Evolutionary conservation across 1,140 invertebrate genomes (phyloP), one percentile per base, ranked within the genome.

Genomic region (Pomacea maculata): DNA sequence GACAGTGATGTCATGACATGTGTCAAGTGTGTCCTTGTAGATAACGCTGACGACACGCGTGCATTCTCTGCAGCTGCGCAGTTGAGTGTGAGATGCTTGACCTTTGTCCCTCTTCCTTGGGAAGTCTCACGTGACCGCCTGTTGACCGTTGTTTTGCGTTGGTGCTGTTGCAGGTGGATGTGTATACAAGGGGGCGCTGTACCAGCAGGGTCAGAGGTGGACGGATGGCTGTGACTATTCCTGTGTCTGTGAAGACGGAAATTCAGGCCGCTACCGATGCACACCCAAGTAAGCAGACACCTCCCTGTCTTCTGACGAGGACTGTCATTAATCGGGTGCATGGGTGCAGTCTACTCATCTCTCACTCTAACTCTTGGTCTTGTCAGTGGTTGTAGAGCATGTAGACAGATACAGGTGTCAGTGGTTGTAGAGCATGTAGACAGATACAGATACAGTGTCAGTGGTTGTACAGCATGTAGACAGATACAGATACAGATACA

Each of bases 201-300:
- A 84, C 83, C 72, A 81, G n/a, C 80, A 84, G n/a, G 83, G 83
- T 9, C 80, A 84, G 78, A 34, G 77, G 25, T 84, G 83, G 83
- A 54, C 77, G 9, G 80, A 84, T 29, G 72, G 77, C 25, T 84
- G 81, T 78, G 74, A 78, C 61, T 84, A 70, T 67, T 67, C 70
- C 14, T 84, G 83, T 70, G 54, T 76, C 12, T 84, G 83, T 77
- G 78, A 75, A 34, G 77, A 84, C 45, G 83, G 76, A 55, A 79
- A 14, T 29, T 67, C 77, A 1, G 83, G 83, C 25, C 68, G 76
- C 6, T 84, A 82, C 81, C 45, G 70, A 52, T 84, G 83, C 73
- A 75, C 74, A 1, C 79, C 79, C n/a, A 84, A 76, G 83, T 84
- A 54, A 72, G 17, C n/a, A 65, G 10, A 78, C 15, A 61, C 9